Base-by-base conservation (phyloP, 2,888 invertebrate species). In the Tortricodes alternella region DNA sequence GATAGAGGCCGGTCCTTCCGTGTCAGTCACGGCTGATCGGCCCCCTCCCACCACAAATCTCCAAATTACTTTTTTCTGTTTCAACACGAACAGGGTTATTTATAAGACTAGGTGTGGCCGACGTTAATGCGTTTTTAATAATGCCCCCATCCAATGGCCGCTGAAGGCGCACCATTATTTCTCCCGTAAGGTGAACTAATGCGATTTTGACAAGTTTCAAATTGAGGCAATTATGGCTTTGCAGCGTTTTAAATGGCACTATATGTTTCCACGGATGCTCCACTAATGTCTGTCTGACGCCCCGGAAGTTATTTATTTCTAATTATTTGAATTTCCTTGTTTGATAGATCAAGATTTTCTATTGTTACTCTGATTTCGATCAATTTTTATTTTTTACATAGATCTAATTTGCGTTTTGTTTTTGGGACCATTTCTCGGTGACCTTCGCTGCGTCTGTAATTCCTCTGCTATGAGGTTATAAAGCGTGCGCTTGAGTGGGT, bases 151-250 rank as follows among this genome's bases (percentile, higher is more conserved):
- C 87, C 87, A 86, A 85, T 85, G 81, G 78, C 74, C 79, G 83
- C 83, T 82, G 74, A 81, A 82, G 85, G 83, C 85, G 72, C 70
- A 71, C 74, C 82, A 84, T 84, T 80, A 79, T 76, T 80, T 75
- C 75, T 70, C 67, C 62, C 65, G 75, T 76, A 75, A 80, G 79
- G 78, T 75, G 74, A 78, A 80, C 86, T 89, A 89, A 90, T 90
- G 87, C 80, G 85, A 83, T 89, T 90, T 89, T 90, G 89, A 89
- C 89, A 89, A 89, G 89, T 89, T 85, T 77, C 77, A 82, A 89
- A 90, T 89, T 87, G 83, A 81, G 74, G 86, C 80, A 74, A 87
- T 89, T 87, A 89, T 78, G 81, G 76, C 82, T 87, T 85, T 76
- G 87, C 88, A 78, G 79, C 67, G 70, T 78, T 85, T 83, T 83